Evolutionary conservation across 2,888 invertebrate genomes (phyloP).

Genomic region (Trichopria drosophilae): DNA sequence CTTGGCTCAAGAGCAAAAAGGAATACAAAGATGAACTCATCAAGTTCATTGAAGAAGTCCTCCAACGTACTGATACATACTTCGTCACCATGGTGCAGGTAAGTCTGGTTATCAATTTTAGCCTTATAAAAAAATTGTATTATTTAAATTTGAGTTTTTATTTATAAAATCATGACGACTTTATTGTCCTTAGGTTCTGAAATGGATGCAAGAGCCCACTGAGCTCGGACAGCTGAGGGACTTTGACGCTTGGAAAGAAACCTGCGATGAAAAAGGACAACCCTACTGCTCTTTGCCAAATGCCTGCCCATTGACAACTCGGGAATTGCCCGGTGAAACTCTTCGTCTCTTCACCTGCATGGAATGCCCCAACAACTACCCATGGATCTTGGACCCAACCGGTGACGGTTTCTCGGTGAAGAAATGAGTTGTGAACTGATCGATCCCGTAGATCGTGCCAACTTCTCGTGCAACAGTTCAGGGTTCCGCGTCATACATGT

Average conservation of each 20-base stretch:
- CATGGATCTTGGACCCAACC: slow-evolving; percentile 92
- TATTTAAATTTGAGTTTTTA: slow-evolving; percentile 4
- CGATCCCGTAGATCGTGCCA: slow-evolving; percentile 6
- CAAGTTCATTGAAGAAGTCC: slow-evolving; percentile 92
- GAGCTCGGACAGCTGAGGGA: slow-evolving; percentile 83
- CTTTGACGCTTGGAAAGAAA: slow-evolving; percentile 94
- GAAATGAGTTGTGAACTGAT: slow-evolving; percentile 62
- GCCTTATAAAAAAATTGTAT: background rate
- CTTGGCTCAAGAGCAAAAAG: slow-evolving; percentile 92
- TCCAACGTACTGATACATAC: slow-evolving; percentile 83
- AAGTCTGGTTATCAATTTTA: slow-evolving; percentile 20
- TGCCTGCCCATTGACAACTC: slow-evolving; percentile 84
- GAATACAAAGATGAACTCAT: slow-evolving; percentile 89
- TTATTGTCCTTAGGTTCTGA: slow-evolving; percentile 72
- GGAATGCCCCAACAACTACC: slow-evolving; percentile 95
- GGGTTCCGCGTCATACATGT: too few relatives aligned
- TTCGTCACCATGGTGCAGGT: slow-evolving; percentile 84
- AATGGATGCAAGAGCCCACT: slow-evolving; percentile 95
- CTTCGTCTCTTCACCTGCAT: slow-evolving; percentile 91
- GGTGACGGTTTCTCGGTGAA: slow-evolving; percentile 89
- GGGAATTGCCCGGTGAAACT: slow-evolving; percentile 90
- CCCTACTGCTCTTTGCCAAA: slow-evolving; percentile 91
- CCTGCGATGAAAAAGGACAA: slow-evolving; percentile 91
- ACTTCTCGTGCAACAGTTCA: too few relatives aligned
- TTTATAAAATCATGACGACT: too few relatives aligned